Evolutionary conservation across 2,797 vertebrate genomes (phyloP), one percentile per base, ranked within the genome.

Genomic region (Manis javanica): DNA sequence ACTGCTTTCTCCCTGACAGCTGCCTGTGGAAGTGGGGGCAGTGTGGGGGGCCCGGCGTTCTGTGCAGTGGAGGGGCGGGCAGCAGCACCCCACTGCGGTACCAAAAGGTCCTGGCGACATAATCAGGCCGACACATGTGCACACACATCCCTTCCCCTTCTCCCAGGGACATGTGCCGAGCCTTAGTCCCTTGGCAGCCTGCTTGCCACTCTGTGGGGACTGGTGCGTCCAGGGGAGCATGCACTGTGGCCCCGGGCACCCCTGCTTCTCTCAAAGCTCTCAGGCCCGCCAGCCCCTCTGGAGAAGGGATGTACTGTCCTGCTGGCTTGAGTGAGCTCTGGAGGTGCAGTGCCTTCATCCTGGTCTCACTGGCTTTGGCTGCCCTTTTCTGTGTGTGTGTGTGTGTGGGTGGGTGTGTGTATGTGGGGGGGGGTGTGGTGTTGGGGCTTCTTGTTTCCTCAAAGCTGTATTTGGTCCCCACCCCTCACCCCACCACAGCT

Each of bases 331-430:
- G 24, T 0, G 1, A 2, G 63, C 19, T 3, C 23, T 24, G 37
- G 21, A 24, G 18, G 51, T 4, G 0, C 3, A 5, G 16, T 2
- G 15, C 11, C 57, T 16, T 23, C 7, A 7, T 4, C 66, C 26
- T 46, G 31, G 23, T 42, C 46, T 39, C 5, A 0, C 5, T 0
- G 5, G 15, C 34, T 21, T 49, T 10, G 19, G 29, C 26, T 4
- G 10, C 51, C 26, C 16, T 57, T 61, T n/a, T 66, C 1, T 74
- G 34, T 31, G 26, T 3, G 8, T 31, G 11, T 8, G 12, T 3
- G 7, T 11, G 18, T 26, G 19, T 1, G n/a, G n/a, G 10, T 19
- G 0, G 12, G 13, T 23, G 7, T 31, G 29, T 3, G 15, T 11
- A 5, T 31, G 11, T 11, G 12, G 3, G 7, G 8, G 18, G 21